Conservation (phyloP, 2,888 invertebrate genomes). For the Leptinotarsa tumamoca region DNA sequence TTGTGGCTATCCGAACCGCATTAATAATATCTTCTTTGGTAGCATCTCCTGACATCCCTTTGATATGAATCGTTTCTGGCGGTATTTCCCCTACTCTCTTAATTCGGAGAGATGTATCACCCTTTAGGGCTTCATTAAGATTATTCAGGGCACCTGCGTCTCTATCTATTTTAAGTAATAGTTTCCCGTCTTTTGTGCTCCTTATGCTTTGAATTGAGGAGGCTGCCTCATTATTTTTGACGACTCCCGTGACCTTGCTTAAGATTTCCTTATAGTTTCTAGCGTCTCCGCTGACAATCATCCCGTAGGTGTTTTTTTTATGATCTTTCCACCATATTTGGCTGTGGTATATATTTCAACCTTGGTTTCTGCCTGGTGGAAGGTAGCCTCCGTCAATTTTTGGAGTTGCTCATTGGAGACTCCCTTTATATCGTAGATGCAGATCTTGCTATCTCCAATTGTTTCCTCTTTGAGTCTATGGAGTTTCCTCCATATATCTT, state of each 20-base stretch:
- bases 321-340: no score
- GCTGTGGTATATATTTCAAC: no score
- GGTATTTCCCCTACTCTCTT: not conserved
- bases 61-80: not conserved
- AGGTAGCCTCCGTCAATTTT: no score
- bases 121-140: not conserved
- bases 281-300: no score
- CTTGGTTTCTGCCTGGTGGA: not conserved
- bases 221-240: not conserved
- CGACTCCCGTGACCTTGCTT: not conserved
- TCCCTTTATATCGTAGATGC: no score
- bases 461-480: not conserved
- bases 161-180: not conserved
- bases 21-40: slow-evolving; percentile 1
- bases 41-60: slow-evolving; percentile 14
- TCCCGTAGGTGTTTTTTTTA: not conserved
- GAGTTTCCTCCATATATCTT: slow-evolving; percentile 16
- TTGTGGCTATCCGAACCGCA: not conserved
- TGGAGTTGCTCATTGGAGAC: no score
- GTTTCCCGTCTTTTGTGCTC: not conserved
- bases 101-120: not conserved
- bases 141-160: not conserved
- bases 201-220: not conserved
- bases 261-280: no score
- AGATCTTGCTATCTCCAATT: no score